Evolutionary conservation across 2,888 invertebrate species (phyloP).

Genomic region (Parasteatoda lunata): DNA sequence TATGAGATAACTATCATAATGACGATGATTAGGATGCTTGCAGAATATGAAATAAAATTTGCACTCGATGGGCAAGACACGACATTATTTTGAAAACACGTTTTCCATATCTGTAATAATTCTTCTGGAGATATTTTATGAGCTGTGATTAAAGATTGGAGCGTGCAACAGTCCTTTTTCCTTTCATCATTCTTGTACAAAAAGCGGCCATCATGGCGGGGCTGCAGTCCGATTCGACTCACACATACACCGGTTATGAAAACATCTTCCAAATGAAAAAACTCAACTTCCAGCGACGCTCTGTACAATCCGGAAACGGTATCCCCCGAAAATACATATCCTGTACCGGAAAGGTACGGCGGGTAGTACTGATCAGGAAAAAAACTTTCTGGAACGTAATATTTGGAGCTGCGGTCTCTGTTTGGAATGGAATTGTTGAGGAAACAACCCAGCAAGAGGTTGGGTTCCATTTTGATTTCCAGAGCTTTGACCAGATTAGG

Average conservation of each 20-base stretch:
- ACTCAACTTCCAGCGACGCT: constrained; percentile 59
- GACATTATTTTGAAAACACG: too few species aligned
- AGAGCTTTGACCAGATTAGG: constrained; percentile 63
- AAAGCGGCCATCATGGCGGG: constrained; percentile 66
- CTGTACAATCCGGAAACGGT: constrained; percentile 49
- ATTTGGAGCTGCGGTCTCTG: constrained; percentile 69
- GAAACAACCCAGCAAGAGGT: constrained; percentile 69
- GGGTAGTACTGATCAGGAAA: constrained; percentile 70
- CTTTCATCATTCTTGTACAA: constrained; percentile 62
- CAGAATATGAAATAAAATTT: too few species aligned
- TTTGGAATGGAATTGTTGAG: constrained; percentile 69
- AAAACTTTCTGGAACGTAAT: constrained; percentile 68
- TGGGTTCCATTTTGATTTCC: constrained; percentile 14
- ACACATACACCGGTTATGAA: constrained; percentile 68
- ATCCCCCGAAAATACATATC: constrained; percentile 69
- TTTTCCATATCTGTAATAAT: constrained; percentile 56
- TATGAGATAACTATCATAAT: too few species aligned
- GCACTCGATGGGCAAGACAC: too few species aligned
- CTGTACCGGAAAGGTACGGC: constrained; percentile 71
- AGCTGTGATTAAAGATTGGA: constrained; percentile 66
- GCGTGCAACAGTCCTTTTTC: constrained; percentile 66
- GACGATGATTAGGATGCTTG: too few species aligned
- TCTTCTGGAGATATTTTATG: constrained; percentile 66
- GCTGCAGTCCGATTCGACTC: constrained; percentile 46
- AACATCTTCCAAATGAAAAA: constrained; percentile 69